Evolutionary conservation across 2,113 vertebrate genomes (phyloP).

Genomic region (Chaetura pelagica): DNA sequence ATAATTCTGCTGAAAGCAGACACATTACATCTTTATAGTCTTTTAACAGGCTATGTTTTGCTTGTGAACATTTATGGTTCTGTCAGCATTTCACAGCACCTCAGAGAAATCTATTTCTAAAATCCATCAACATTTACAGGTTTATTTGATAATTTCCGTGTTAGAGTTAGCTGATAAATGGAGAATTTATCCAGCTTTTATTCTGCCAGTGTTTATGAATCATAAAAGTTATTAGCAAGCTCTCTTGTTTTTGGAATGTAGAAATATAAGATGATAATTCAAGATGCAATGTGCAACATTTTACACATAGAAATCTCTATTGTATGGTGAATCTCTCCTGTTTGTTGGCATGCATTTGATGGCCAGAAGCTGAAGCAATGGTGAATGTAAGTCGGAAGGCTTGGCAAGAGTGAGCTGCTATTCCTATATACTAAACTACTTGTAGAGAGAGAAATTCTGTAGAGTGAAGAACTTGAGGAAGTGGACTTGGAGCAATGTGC

Average conservation of each 20-base stretch:
- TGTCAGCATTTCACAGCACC: not conserved
- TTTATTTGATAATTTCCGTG: constrained; percentile 7
- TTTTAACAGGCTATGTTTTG: not conserved
- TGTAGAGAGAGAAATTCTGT: not conserved
- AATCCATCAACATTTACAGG: not conserved
- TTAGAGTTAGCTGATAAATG: not conserved
- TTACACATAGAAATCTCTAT: not conserved
- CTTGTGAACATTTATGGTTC: not conserved
- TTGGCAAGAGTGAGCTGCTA: not conserved
- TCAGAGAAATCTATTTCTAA: not conserved
- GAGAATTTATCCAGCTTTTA: not conserved
- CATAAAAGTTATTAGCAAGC: not conserved
- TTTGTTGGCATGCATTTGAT: not conserved
- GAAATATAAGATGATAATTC: not conserved
- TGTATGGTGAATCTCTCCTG: not conserved
- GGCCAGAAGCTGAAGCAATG: not conserved
- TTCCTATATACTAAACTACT: not conserved
- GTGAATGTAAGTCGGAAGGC: not conserved
- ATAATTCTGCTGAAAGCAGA: not conserved
- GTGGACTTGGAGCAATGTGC: not conserved
- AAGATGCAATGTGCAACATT: not conserved
- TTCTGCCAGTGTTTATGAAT: not conserved
- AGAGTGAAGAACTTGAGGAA: not conserved
- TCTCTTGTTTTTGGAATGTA: not conserved
- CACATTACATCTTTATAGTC: not conserved